Evolutionary conservation across 2,797 vertebrate genomes (phyloP), one percentile per base, ranked within the genome.

Genomic region (Sciaenops ocellatus): DNA sequence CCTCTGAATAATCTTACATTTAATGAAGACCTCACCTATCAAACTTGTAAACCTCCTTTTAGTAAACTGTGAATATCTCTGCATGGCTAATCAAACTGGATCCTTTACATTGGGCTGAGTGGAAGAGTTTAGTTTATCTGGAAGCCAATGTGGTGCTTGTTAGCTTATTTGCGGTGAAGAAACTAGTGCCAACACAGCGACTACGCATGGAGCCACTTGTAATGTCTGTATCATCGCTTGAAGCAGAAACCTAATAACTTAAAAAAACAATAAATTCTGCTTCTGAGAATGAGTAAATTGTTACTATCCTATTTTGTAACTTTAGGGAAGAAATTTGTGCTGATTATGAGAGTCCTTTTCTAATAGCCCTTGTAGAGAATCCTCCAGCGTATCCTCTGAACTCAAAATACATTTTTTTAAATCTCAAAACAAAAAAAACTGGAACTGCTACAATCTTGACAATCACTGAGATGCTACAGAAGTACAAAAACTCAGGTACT

Each of bases 281-380:
- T 71, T 71, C 70, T 79, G 38, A 81, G 41, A 78, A 26, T 20
- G 20, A 73, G 26, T 57, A 4, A 70, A 44, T 80, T n/a, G 2
- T 72, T 13, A 28, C 6, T 3, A 17, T 79, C 26, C n/a, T 51
- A 18, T 57, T 74, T 41, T 3, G 28, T 52, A 66, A 65, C 62
- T 69, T 55, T 13, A 54, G 72, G 77, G 38, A 63, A 5, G 69
- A 83, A 48, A 52, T 69, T 44, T 81, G 67, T 76, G 70, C 46
- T 74, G 51, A 75, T 75, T 76, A 5, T 47, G 38, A 68, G 48
- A 68, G 48, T 83, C 51, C 34, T 83, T 56, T 79, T 68, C 59
- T 68, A 26, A 62, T 83, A 92, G 91, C 92, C 91, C 91, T 93
- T 92, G 42, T 73, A 69, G 59, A 81, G 42, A 87, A 73, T 79